phyloP scores from a whole-genome alignment of 2,888 invertebrate genomes.

The Ctenicera cuprea region DNA sequence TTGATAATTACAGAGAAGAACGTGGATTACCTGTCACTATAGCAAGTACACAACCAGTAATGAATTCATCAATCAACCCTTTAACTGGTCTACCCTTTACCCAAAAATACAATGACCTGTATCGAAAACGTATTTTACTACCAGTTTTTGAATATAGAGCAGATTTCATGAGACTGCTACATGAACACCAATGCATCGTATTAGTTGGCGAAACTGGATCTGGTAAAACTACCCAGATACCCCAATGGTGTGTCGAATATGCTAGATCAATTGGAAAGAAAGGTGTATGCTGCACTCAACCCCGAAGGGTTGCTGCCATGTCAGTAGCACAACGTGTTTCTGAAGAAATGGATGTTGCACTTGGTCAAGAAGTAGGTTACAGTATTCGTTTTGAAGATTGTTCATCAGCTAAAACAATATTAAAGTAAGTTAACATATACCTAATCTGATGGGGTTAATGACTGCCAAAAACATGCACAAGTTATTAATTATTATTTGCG shows the following conservation, averaged over 20 bases:
- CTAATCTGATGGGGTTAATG: too few relatives aligned
- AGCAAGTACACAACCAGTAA: conserved; percentile 64
- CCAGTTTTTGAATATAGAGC: conserved; percentile 99
- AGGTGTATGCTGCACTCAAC: conserved; percentile 97
- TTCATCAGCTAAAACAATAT: conserved; percentile 92
- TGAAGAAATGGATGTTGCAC: conserved; percentile 98
- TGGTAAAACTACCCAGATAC: conserved; percentile 99
- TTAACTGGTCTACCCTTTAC: conserved; percentile 91
- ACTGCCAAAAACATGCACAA: too few relatives aligned
- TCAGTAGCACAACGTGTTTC: conserved; percentile 99
- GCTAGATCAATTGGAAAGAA: conserved; percentile 80
- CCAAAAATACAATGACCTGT: conserved; percentile 90
- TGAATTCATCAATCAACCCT: conserved; percentile 80
- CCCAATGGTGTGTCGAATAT: conserved; percentile 94
- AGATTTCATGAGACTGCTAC: conserved; percentile 96
- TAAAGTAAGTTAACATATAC: conserved; percentile 80
- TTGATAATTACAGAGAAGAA: conserved; percentile 74
- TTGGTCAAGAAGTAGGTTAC: conserved; percentile 95
- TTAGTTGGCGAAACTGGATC: conserved; percentile 99
- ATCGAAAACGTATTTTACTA: conserved; percentile 90
- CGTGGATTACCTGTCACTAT: conserved; percentile 71
- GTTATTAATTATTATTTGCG: too few relatives aligned
- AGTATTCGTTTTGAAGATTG: conserved; percentile 99
- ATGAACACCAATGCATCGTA: conserved; percentile 95
- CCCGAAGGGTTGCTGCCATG: conserved; percentile 99